These are phyloP conservation scores for Peromyscus leucopus DNA, from an alignment of 2,113 vertebrate species.

Conservation along the genomic window DNA sequence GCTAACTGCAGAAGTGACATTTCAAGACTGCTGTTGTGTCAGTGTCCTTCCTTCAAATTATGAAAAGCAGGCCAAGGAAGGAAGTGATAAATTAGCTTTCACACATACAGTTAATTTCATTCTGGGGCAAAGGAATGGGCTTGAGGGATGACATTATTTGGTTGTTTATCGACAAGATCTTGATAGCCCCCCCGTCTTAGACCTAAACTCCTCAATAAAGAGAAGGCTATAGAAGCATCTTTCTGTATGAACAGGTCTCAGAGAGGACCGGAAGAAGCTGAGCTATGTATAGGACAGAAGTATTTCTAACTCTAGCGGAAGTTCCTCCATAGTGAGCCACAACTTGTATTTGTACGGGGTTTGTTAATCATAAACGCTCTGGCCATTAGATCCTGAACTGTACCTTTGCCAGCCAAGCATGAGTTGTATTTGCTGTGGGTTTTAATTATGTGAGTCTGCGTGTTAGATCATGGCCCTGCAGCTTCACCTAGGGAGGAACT, in stretches of 20 bases:
- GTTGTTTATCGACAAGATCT: slow-evolving; percentile 44
- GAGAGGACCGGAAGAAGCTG: not conserved
- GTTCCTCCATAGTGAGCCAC: not conserved
- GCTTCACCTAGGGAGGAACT: slow-evolving; percentile 2
- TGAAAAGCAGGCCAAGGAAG: slow-evolving; percentile 48
- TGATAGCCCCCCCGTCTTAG: not conserved
- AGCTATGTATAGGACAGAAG: not conserved
- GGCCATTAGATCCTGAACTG: not conserved
- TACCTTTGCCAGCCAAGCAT: not conserved
- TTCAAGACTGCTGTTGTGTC: not conserved
- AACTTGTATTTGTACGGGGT: not conserved
- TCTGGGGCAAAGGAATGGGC: slow-evolving; percentile 24
- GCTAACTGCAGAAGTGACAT: not conserved
- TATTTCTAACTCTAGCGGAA: not conserved
- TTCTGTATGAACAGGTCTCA: not conserved
- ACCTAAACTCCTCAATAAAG: not conserved
- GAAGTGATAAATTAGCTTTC: slow-evolving; percentile 53
- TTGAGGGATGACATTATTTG: slow-evolving; percentile 6
- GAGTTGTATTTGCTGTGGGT: not conserved
- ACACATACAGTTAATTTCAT: slow-evolving; percentile 4
- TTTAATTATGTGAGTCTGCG: not conserved
- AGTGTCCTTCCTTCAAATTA: slow-evolving; percentile 33
- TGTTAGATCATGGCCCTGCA: not conserved
- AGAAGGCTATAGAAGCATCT: not conserved
- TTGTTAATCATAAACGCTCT: not conserved